phyloP scores from a whole-genome alignment of 2,797 vertebrate genomes.

The Crenuchus spilurus region DNA sequence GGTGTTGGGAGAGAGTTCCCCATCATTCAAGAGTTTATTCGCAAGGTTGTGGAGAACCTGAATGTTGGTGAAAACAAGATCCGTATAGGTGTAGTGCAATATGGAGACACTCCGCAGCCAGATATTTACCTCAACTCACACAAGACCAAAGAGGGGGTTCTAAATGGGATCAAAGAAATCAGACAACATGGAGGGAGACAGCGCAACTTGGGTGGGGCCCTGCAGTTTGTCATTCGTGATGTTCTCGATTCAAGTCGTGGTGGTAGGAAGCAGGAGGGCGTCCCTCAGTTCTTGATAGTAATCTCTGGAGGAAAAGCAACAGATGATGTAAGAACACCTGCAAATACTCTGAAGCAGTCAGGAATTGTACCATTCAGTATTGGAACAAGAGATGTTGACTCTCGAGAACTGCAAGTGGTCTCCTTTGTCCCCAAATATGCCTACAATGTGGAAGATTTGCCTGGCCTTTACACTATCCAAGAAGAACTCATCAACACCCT shows the following conservation, averaged over 20 bases:
- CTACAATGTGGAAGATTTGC: constrained; percentile 84
- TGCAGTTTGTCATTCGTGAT: constrained; percentile 82
- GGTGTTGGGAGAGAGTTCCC: constrained; percentile 84
- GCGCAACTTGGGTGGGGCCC: constrained; percentile 87
- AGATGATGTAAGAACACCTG: constrained; percentile 71
- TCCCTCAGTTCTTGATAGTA: constrained; percentile 80
- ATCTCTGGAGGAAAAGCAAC: constrained; percentile 76
- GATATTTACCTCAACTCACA: constrained; percentile 88
- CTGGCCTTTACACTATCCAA: constrained; percentile 85
- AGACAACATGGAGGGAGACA: constrained; percentile 80
- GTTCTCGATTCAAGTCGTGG: constrained; percentile 77
- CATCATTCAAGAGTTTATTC: constrained; percentile 86
- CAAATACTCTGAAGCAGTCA: constrained; percentile 70
- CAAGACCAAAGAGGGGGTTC: constrained; percentile 81
- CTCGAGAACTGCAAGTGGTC: constrained; percentile 79
- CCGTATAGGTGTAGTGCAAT: constrained; percentile 86
- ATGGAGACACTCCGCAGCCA: constrained; percentile 79
- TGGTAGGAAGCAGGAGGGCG: constrained; percentile 75
- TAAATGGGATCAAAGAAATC: constrained; percentile 76
- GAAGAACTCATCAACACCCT: constrained; percentile 82
- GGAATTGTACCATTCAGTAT: constrained; percentile 76
- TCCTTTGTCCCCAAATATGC: constrained; percentile 85
- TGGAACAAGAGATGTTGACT: constrained; percentile 78
- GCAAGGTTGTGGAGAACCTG: constrained; percentile 84
- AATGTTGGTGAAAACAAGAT: constrained; percentile 87